phyloP scores from a whole-genome alignment of 1,140 invertebrate genomes.

The Teleopsis dalmanni region DNA sequence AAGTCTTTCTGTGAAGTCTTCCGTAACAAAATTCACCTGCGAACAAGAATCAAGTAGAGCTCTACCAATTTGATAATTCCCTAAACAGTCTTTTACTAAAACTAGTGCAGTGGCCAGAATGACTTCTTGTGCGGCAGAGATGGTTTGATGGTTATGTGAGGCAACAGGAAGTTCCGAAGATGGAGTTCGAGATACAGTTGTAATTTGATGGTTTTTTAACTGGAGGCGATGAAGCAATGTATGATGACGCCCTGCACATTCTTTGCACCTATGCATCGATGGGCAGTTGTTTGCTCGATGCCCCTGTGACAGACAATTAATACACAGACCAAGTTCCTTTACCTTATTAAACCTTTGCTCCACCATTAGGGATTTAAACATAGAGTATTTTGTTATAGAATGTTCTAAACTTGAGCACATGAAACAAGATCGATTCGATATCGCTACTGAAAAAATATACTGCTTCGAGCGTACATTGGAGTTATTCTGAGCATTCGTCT shows the following conservation, averaged over 20 bases:
- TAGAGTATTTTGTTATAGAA: too few relatives aligned
- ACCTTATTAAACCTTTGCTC: too few relatives aligned
- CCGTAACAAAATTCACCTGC: constrained; percentile 13
- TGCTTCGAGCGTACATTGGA: too few relatives aligned
- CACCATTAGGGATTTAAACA: too few relatives aligned
- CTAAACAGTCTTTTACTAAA: background rate
- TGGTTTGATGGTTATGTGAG: background rate
- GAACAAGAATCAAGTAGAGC: constrained; percentile 8
- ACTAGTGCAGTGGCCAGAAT: constrained; percentile 4
- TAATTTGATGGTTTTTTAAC: too few relatives aligned
- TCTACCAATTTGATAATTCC: background rate
- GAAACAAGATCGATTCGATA: too few relatives aligned
- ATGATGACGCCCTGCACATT: background rate
- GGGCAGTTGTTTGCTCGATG: background rate
- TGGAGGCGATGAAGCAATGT: background rate
- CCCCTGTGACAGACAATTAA: background rate
- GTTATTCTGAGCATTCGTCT: too few relatives aligned
- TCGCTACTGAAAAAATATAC: too few relatives aligned
- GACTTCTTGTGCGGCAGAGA: constrained; percentile 2
- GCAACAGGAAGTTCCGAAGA: background rate
- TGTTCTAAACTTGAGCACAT: too few relatives aligned
- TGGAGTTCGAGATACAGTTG: background rate
- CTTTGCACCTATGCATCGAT: too few relatives aligned
- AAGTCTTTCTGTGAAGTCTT: constrained; percentile 9
- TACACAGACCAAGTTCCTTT: too few relatives aligned